These are phyloP conservation scores for Epinotia nisella DNA, from an alignment of 2,888 invertebrate species.

Conservation along the genomic window DNA sequence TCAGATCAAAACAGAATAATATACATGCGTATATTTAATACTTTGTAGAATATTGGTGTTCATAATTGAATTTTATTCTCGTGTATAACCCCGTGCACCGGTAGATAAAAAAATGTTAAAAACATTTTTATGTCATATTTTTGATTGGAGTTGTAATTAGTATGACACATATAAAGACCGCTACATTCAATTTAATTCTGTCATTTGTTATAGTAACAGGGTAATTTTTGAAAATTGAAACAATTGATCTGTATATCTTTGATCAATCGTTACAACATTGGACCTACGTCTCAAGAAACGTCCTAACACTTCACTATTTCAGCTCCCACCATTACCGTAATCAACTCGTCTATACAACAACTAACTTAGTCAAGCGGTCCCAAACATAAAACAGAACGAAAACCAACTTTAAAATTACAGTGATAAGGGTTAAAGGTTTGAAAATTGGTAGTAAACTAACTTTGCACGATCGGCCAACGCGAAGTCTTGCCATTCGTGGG, in stretches of 20 bases:
- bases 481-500: slow-evolving; percentile 56
- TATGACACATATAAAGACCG: too few relatives aligned
- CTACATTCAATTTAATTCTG: too few relatives aligned
- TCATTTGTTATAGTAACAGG: too few relatives aligned
- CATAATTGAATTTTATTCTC: slow-evolving; percentile 8
- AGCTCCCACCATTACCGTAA: slow-evolving; percentile 68
- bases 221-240: not conserved
- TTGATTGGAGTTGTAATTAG: too few relatives aligned
- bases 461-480: slow-evolving; percentile 53
- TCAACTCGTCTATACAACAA: slow-evolving; percentile 59
- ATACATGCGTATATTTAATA: slow-evolving; percentile 15
- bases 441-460: slow-evolving; percentile 46
- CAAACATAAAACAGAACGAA: slow-evolving; percentile 8
- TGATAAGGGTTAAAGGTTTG: slow-evolving; percentile 16
- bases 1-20: slow-evolving; percentile 26
- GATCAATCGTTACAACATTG: slow-evolving; percentile 32
- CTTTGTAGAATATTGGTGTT: slow-evolving; percentile 22
- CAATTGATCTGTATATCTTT: slow-evolving; percentile 15
- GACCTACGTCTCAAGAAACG: slow-evolving; percentile 52
- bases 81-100: slow-evolving; percentile 12
- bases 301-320: slow-evolving; percentile 60
- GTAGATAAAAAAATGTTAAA: not conserved
- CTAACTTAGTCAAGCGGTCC: slow-evolving; percentile 38
- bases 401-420: slow-evolving; percentile 39
- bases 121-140: not conserved